Evolutionary conservation across 2,797 vertebrate genomes (phyloP).

Genomic region (Microctenopoma stevenorrisi): DNA sequence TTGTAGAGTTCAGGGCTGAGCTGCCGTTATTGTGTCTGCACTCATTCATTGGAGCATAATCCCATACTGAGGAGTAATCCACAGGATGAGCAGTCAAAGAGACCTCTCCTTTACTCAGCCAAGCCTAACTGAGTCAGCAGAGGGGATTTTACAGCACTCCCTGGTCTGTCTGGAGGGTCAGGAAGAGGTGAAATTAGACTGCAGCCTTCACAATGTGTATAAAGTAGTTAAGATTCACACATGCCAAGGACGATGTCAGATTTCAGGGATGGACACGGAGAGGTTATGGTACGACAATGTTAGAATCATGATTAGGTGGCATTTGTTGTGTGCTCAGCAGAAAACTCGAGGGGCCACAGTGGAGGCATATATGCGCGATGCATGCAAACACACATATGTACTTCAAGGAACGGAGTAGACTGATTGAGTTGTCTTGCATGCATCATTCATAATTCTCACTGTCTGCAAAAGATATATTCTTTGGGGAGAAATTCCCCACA

Average conservation of each 20-base stretch:
- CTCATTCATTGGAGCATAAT: slow-evolving; percentile 80
- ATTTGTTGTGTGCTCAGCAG: slow-evolving; percentile 69
- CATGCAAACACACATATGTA: slow-evolving; percentile 40
- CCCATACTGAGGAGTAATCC: slow-evolving; percentile 83
- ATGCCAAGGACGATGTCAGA: slow-evolving; percentile 49
- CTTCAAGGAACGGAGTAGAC: slow-evolving; percentile 50
- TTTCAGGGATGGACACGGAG: slow-evolving; percentile 43
- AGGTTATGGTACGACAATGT: slow-evolving; percentile 34
- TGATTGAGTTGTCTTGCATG: slow-evolving; percentile 72
- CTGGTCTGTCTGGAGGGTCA: slow-evolving; percentile 70
- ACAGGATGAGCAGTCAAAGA: slow-evolving; percentile 77
- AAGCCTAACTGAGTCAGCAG: slow-evolving; percentile 72
- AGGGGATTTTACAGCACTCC: slow-evolving; percentile 57
- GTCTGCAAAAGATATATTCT: slow-evolving; percentile 70
- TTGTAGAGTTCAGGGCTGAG: slow-evolving; percentile 67
- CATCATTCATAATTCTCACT: slow-evolving; percentile 79
- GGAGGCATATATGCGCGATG: slow-evolving; percentile 5
- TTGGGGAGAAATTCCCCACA: slow-evolving; percentile 67
- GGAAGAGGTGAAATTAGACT: slow-evolving; percentile 62
- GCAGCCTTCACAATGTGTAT: slow-evolving; percentile 27
- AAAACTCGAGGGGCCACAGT: slow-evolving; percentile 49
- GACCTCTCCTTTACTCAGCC: slow-evolving; percentile 72
- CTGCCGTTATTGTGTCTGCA: slow-evolving; percentile 75
- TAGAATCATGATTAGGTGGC: slow-evolving; percentile 66
- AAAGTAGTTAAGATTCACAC: slow-evolving; percentile 49